phyloP scores from a whole-genome alignment of 2,113 vertebrate species.

The Catagonus wagneri region DNA sequence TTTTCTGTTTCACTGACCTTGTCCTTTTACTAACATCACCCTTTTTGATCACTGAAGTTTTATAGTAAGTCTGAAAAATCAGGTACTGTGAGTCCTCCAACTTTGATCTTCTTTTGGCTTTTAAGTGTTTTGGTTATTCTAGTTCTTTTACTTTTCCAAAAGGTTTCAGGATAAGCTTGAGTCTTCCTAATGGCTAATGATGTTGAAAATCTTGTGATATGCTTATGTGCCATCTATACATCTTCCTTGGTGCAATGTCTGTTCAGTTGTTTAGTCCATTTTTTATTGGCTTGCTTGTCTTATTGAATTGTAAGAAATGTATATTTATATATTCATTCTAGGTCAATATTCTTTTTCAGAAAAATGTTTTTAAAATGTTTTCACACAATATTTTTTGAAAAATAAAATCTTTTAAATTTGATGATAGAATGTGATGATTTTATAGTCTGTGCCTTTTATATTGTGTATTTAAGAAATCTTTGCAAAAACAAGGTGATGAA shows the following conservation, averaged over 20 bases:
- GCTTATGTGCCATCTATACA: background rate
- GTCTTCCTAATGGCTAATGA: background rate
- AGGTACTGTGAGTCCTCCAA: background rate
- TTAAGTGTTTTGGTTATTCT: constrained; percentile 24
- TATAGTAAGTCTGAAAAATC: background rate
- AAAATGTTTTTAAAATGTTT: background rate
- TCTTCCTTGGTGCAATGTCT: background rate
- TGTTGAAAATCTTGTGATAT: background rate
- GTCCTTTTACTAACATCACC: background rate
- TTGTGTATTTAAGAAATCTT: background rate
- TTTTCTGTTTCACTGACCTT: background rate
- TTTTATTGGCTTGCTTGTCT: background rate
- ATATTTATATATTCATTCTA: background rate
- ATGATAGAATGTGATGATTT: background rate
- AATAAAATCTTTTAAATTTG: background rate
- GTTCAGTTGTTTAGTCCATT: background rate
- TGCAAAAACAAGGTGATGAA: background rate
- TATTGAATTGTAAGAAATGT: background rate
- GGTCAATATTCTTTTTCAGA: background rate
- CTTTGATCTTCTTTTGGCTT: background rate
- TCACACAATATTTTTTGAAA: background rate
- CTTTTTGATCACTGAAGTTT: background rate
- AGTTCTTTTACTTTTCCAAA: background rate
- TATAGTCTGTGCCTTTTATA: background rate
- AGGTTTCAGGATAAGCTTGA: background rate